Percentiles rank a stretch among this genome's conserved stretches.
These are phyloP conservation scores for Aphelenchoides fujianensis DNA, from an alignment of 1,140 invertebrate genomes.

Conservation along the genomic window DNA sequence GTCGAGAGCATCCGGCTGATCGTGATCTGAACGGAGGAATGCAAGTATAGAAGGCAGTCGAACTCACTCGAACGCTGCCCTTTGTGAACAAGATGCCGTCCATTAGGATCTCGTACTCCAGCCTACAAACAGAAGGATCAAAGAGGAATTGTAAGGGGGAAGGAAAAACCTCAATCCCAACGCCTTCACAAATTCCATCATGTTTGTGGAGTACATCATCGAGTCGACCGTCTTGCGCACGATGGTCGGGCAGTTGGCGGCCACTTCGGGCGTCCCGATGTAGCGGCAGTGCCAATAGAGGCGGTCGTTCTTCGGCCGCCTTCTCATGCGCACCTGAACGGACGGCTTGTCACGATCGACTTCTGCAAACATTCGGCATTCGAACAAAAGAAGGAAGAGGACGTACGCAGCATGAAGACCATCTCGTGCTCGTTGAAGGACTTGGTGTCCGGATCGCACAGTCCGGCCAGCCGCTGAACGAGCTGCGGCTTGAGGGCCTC, in stretches of 20 bases:
- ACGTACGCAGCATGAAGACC: constrained; percentile 45
- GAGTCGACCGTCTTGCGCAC: constrained; percentile 49
- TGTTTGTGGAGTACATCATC: constrained; percentile 42
- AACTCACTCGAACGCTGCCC: constrained; percentile 32
- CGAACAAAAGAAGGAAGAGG: constrained; percentile 6
- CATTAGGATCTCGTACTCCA: constrained; percentile 46
- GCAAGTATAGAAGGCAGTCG: neutral
- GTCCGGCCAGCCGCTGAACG: constrained; percentile 39
- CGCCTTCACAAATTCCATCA: constrained; percentile 50
- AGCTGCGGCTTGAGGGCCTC: constrained; percentile 24
- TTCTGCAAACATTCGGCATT: constrained; percentile 8
- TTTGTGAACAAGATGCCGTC: constrained; percentile 44
- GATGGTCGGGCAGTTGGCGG: constrained; percentile 34
- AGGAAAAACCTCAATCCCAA: constrained; percentile 36
- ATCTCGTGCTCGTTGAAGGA: constrained; percentile 47
- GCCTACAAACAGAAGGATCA: constrained; percentile 36
- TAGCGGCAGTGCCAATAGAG: constrained; percentile 50
- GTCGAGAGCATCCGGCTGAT: constrained; percentile 15
- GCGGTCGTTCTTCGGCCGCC: constrained; percentile 33
- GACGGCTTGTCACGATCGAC: constrained; percentile 32
- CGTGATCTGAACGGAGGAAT: constrained; percentile 22
- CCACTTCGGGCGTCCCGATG: constrained; percentile 35
- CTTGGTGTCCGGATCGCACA: constrained; percentile 38
- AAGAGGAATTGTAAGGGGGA: neutral
- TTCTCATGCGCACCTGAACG: constrained; percentile 46